Conservation (phyloP, 2,888 invertebrate genomes). For the Rapana venosa region DNA sequence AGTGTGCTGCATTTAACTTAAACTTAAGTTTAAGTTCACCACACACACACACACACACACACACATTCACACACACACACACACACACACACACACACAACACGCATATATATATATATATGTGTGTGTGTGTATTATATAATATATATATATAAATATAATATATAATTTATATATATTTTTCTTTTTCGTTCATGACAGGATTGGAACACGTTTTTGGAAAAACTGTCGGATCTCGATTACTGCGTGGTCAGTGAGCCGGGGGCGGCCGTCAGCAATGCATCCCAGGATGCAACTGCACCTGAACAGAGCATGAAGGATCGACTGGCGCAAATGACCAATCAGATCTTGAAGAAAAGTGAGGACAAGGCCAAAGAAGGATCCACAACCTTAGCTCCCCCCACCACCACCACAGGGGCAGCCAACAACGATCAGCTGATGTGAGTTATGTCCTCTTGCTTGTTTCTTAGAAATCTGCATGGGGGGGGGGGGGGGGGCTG, state of each 20-base stretch:
- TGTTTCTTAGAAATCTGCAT: no score
- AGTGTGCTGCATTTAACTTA: no score
- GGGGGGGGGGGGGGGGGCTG: no score
- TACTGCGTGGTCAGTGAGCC: conserved; percentile 68
- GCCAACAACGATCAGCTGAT: not conserved
- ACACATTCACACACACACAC: no score
- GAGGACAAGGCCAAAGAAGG: not conserved
- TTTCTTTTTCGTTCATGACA: conserved; percentile 48
- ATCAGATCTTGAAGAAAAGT: not conserved
- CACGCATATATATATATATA: no score
- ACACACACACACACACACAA: no score
- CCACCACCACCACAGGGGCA: not conserved
- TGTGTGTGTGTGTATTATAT: no score
- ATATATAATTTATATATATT: no score
- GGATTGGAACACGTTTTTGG: conserved; percentile 78
- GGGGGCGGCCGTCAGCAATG: conserved; percentile 11
- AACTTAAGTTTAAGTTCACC: no score
- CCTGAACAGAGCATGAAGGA: conserved; percentile 16
- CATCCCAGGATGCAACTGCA: not conserved
- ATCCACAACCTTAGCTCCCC: not conserved
- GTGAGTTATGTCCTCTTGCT: not conserved
- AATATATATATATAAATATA: no score
- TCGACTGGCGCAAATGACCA: not conserved
- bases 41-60: no score
- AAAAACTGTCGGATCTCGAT: conserved; percentile 73